Conservation (phyloP, 2,888 invertebrate genomes). For the Drosophila leonis region DNA sequence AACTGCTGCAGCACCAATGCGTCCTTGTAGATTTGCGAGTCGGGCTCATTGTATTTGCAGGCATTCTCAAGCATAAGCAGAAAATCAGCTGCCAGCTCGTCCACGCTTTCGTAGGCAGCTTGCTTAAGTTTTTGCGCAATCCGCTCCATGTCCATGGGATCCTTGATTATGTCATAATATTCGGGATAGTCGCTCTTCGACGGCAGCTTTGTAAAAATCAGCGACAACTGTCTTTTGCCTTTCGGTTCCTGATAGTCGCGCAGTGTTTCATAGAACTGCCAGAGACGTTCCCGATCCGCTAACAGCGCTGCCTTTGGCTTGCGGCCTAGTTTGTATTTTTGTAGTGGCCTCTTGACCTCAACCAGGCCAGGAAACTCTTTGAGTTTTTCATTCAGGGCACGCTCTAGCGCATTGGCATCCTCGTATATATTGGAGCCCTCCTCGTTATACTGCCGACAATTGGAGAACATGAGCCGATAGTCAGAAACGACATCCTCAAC, state of each 20-base stretch:
- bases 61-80: conserved; percentile 98
- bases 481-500: conserved; percentile 95
- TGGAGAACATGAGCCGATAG: conserved; percentile 97
- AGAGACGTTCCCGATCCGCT: conserved; percentile 92
- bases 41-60: conserved; percentile 98
- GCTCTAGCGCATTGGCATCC: conserved; percentile 95
- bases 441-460: conserved; percentile 98
- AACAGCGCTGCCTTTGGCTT: conserved; percentile 86
- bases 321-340: conserved; percentile 78
- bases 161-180: conserved; percentile 98
- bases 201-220: conserved; percentile 97
- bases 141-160: conserved; percentile 98
- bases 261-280: conserved; percentile 94
- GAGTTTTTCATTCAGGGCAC: conserved; percentile 92
- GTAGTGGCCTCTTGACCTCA: conserved; percentile 84
- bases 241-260: conserved; percentile 95
- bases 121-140: conserved; percentile 94
- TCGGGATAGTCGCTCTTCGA: conserved; percentile 97
- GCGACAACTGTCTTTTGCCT: conserved; percentile 94
- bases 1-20: conserved; percentile 96
- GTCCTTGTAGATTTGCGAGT: conserved; percentile 98
- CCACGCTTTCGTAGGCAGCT: conserved; percentile 91
- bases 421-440: conserved; percentile 97
- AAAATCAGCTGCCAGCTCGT: conserved; percentile 95
- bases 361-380: conserved; percentile 89